Evolutionary conservation across 2,888 invertebrate species (phyloP).

Genomic region (Branchellion lobata): DNA sequence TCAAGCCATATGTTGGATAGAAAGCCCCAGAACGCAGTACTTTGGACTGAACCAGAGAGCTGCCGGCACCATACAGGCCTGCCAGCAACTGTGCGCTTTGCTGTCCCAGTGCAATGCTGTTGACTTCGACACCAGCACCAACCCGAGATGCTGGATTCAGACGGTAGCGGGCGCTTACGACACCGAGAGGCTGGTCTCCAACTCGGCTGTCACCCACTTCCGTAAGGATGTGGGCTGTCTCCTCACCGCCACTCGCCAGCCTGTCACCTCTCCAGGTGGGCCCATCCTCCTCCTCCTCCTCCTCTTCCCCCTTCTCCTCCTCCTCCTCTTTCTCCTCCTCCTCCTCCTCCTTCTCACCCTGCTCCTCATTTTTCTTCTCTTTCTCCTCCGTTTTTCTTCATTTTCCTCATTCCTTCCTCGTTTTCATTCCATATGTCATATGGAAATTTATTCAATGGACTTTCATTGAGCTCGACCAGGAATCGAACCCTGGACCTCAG

Average conservation of each 20-base stretch:
- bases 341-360: too few relatives aligned
- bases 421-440: too few relatives aligned
- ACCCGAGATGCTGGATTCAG: conserved; percentile 32
- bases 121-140: not conserved
- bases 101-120: not conserved
- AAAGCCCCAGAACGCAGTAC: not conserved
- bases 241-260: not conserved
- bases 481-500: too few relatives aligned
- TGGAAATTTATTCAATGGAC: too few relatives aligned
- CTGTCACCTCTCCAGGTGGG: too few relatives aligned
- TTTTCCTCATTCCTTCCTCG: too few relatives aligned
- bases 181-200: not conserved
- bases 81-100: not conserved
- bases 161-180: not conserved
- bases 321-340: too few relatives aligned
- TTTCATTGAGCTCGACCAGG: too few relatives aligned
- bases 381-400: too few relatives aligned
- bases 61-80: not conserved
- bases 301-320: too few relatives aligned
- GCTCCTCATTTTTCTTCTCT: too few relatives aligned
- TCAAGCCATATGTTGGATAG: conserved; percentile 23
- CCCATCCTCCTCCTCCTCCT: too few relatives aligned
- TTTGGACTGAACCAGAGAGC: not conserved
- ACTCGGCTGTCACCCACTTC: not conserved
- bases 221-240: not conserved